Evolutionary conservation across 2,797 vertebrate species (phyloP).

Genomic region (Stomatorhinus walkeri): DNA sequence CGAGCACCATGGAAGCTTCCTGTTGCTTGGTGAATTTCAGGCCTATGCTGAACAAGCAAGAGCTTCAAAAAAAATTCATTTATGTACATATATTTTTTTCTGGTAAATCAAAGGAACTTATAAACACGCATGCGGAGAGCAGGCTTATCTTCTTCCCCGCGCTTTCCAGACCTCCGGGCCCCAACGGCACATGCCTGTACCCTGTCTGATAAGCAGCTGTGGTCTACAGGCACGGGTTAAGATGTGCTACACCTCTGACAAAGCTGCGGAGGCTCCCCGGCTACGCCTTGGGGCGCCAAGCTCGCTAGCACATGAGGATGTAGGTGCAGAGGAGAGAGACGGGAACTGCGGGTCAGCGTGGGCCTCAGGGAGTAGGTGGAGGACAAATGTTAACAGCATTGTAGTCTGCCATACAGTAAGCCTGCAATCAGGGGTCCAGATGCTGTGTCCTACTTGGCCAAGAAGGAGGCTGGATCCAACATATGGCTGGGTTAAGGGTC

Average conservation of each 20-base stretch:
- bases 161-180: not conserved
- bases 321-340: not conserved
- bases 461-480: constrained; percentile 36
- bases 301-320: not conserved
- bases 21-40: constrained; percentile 54
- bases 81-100: not conserved
- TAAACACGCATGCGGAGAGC: not conserved
- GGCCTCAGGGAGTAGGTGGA: not conserved
- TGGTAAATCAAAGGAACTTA: not conserved
- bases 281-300: not conserved
- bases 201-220: not conserved
- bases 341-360: not conserved
- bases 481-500: constrained; percentile 72
- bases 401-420: constrained; percentile 7
- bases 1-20: constrained; percentile 41
- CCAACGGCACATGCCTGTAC: not conserved
- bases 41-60: not conserved
- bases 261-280: not conserved
- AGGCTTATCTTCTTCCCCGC: not conserved
- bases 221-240: not conserved
- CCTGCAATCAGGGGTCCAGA: not conserved
- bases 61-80: not conserved
- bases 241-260: not conserved
- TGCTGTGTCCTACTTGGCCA: constrained; percentile 39
- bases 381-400: not conserved